These are phyloP conservation scores for Phymastichus coffea DNA, from an alignment of 1,140 invertebrate species.

Conservation along the genomic window DNA sequence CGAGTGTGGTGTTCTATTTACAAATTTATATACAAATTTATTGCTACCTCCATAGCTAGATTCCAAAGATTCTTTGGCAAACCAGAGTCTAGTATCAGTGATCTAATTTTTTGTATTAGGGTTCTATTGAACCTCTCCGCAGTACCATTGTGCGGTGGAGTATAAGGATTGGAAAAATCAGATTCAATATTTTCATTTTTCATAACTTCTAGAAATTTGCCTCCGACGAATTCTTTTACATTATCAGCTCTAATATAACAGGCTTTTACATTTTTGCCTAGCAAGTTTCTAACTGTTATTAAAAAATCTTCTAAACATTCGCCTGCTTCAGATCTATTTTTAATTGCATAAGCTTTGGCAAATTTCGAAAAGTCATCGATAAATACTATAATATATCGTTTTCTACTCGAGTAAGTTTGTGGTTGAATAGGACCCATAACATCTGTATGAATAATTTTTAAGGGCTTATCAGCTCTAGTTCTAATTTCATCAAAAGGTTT, in stretches of 20 bases:
- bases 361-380: slow-evolving; percentile 9
- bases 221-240: slow-evolving; percentile 6
- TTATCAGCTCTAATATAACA: slow-evolving; percentile 19
- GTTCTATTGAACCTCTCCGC: too few relatives aligned
- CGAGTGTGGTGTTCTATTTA: neutral
- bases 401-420: slow-evolving; percentile 4
- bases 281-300: slow-evolving; percentile 4
- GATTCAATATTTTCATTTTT: too few relatives aligned
- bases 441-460: slow-evolving; percentile 16
- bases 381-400: neutral
- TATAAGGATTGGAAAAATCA: too few relatives aligned
- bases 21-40: neutral
- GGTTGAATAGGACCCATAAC: slow-evolving; percentile 24
- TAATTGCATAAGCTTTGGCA: neutral
- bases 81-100: slow-evolving; percentile 3
- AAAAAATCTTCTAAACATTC: neutral
- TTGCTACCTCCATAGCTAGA: neutral
- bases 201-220: neutral
- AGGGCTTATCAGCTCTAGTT: slow-evolving; percentile 6
- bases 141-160: too few relatives aligned
- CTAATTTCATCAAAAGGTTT: slow-evolving; percentile 6
- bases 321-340: slow-evolving; percentile 9
- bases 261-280: slow-evolving; percentile 13
- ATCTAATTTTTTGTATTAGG: slow-evolving; percentile 5
- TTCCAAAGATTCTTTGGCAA: neutral